phyloP scores from a whole-genome alignment of 2,888 invertebrate genomes.

The Nemurella pictetii region DNA sequence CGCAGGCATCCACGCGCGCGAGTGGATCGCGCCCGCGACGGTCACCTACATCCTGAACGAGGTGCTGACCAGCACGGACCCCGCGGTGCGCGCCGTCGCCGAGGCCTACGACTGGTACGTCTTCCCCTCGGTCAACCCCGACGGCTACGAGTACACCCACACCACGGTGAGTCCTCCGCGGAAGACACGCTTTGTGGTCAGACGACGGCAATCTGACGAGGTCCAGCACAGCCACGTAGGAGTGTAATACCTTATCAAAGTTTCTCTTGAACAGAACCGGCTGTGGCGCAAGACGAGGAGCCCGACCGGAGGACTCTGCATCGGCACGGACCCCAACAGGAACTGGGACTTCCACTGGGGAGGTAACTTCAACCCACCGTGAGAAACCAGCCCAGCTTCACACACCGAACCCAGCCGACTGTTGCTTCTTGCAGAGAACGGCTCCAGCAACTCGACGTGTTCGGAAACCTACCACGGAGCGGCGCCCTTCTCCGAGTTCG shows the following conservation, averaged over 20 bases:
- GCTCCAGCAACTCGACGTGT: constrained; percentile 54
- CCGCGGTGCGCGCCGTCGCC: constrained; percentile 60
- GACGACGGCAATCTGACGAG: too few species aligned
- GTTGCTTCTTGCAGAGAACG: constrained; percentile 51
- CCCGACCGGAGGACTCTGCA: constrained; percentile 49
- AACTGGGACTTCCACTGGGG: constrained; percentile 76
- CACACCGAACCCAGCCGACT: too few species aligned
- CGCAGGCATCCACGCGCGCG: constrained; percentile 61
- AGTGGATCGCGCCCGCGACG: constrained; percentile 75
- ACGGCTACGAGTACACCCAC: constrained; percentile 71
- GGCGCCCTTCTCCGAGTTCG: constrained; percentile 66
- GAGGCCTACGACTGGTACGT: constrained; percentile 75
- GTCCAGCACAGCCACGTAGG: too few species aligned
- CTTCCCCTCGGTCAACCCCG: constrained; percentile 72
- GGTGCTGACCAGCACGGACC: constrained; percentile 63
- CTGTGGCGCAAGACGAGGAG: constrained; percentile 68
- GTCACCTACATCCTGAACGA: constrained; percentile 71
- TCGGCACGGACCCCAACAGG: constrained; percentile 75
- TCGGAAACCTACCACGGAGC: constrained; percentile 60
- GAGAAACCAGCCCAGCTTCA: background rate
- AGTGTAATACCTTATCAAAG: too few species aligned
- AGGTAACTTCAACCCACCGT: constrained; percentile 50
- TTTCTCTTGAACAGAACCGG: constrained; percentile 55
- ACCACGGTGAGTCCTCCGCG: constrained; percentile 59
- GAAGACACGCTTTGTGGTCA: too few species aligned